Percentiles rank a stretch among this genome's conserved stretches.
Evolutionary conservation across 2,113 vertebrate species (phyloP).

Genomic region (Hymenochirus boettgeri): DNA sequence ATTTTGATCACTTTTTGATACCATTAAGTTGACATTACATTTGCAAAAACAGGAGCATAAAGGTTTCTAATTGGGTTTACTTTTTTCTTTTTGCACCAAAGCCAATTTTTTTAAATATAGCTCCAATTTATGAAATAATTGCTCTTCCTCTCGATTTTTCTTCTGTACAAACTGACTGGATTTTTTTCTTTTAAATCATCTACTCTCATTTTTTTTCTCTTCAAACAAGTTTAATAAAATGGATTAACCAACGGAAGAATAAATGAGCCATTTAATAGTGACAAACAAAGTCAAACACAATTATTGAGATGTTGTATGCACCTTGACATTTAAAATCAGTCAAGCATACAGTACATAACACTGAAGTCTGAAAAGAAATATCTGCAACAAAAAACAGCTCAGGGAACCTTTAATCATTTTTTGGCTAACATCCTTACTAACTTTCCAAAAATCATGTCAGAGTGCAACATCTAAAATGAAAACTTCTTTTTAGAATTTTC

Average conservation of each 20-base stretch:
- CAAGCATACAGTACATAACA: constrained; percentile 19
- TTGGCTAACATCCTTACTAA: constrained; percentile 19
- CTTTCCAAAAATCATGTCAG: background rate
- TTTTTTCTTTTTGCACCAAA: too few relatives aligned
- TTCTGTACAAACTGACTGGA: background rate
- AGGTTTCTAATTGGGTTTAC: too few relatives aligned
- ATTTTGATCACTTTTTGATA: too few relatives aligned
- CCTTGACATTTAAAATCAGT: constrained; percentile 24
- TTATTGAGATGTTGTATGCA: constrained; percentile 16
- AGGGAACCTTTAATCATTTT: constrained; percentile 7
- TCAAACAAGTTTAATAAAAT: background rate
- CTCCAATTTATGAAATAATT: too few relatives aligned
- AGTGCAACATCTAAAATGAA: background rate
- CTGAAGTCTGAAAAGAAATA: constrained; percentile 2
- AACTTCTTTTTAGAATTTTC: too few relatives aligned
- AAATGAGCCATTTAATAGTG: constrained; percentile 20
- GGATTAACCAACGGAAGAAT: background rate
- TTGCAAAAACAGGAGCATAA: too few relatives aligned
- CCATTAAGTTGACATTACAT: too few relatives aligned
- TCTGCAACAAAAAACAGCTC: constrained; percentile 4
- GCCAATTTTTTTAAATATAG: too few relatives aligned
- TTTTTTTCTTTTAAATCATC: background rate
- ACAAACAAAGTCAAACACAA: constrained; percentile 8
- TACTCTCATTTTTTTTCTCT: constrained; percentile 1
- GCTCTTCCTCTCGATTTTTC: too few relatives aligned